A percentile compares a stretch with the other conserved stretches of the same genome.
Evolutionary conservation across 2,797 vertebrate genomes (phyloP).

Genomic region (Ceyx erithaca): DNA sequence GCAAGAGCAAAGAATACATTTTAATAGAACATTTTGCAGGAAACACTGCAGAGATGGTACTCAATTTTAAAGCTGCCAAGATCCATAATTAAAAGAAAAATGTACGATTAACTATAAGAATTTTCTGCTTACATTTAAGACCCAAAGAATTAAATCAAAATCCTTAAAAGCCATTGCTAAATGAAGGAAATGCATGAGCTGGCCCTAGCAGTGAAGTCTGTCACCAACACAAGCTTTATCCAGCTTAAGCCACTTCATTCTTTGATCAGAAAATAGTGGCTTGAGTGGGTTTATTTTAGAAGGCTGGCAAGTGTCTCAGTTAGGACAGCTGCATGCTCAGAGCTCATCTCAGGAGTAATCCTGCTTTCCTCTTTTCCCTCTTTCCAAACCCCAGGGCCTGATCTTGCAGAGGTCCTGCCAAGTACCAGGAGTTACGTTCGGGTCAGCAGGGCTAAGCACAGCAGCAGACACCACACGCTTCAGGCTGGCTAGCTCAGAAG

Average conservation of each 20-base stretch:
- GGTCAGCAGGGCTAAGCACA: not conserved
- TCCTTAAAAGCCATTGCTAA: slow-evolving; percentile 67
- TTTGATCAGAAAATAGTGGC: slow-evolving; percentile 69
- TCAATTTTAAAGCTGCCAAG: slow-evolving; percentile 37
- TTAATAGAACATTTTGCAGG: not conserved
- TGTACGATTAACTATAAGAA: slow-evolving; percentile 29
- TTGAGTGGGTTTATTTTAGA: slow-evolving; percentile 45
- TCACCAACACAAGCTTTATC: slow-evolving; percentile 69
- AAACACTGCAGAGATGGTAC: not conserved
- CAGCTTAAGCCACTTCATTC: slow-evolving; percentile 70
- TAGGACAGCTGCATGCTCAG: slow-evolving; percentile 10
- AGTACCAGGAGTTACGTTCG: not conserved
- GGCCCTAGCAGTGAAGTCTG: slow-evolving; percentile 68
- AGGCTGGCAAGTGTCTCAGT: slow-evolving; percentile 46
- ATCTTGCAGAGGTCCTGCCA: not conserved
- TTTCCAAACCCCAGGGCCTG: not conserved
- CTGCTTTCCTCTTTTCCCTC: not conserved
- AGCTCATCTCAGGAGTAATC: not conserved
- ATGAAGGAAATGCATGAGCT: slow-evolving; percentile 44
- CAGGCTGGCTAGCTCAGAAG: not conserved
- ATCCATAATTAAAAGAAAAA: slow-evolving; percentile 66
- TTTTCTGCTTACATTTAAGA: slow-evolving; percentile 61
- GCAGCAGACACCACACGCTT: not conserved
- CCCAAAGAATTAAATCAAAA: slow-evolving; percentile 69
- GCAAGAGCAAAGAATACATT: not conserved